Evolutionary conservation across 1,140 invertebrate genomes (phyloP).

Genomic region (Aphis gossypii): DNA sequence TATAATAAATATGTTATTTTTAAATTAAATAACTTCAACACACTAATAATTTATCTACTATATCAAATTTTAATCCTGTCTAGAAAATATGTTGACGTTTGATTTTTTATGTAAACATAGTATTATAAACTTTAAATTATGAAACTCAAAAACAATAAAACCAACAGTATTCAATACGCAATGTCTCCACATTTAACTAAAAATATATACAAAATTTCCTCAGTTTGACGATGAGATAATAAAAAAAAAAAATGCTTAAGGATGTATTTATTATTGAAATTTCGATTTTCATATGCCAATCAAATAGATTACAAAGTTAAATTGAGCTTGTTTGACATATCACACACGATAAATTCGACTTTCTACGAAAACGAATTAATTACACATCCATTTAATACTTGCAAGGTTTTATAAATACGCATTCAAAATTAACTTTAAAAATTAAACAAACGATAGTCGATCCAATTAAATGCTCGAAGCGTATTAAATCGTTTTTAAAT

Average conservation of each 20-base stretch:
- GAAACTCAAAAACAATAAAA: too few relatives aligned
- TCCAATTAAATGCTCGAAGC: neutral
- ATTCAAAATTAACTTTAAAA: neutral
- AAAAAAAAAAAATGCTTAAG: neutral
- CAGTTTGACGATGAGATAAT: neutral
- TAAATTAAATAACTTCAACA: too few relatives aligned
- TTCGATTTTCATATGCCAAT: neutral
- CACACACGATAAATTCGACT: neutral
- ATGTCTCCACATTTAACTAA: neutral
- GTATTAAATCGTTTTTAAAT: neutral
- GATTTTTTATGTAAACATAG: too few relatives aligned
- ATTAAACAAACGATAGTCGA: neutral
- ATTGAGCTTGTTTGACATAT: slow-evolving; percentile 5
- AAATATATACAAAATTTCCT: neutral
- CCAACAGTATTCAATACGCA: too few relatives aligned
- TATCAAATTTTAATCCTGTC: too few relatives aligned
- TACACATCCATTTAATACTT: neutral
- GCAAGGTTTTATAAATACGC: neutral
- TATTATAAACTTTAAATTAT: too few relatives aligned
- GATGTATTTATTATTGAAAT: neutral
- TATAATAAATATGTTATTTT: too few relatives aligned
- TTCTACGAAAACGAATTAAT: neutral
- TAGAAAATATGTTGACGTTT: too few relatives aligned
- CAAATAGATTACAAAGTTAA: neutral
- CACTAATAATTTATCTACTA: too few relatives aligned